A percentile compares a stretch with the other conserved stretches of the same genome.
These are phyloP conservation scores for Luscinia luscinia DNA, from an alignment of 2,797 vertebrate species.

Conservation along the genomic window DNA sequence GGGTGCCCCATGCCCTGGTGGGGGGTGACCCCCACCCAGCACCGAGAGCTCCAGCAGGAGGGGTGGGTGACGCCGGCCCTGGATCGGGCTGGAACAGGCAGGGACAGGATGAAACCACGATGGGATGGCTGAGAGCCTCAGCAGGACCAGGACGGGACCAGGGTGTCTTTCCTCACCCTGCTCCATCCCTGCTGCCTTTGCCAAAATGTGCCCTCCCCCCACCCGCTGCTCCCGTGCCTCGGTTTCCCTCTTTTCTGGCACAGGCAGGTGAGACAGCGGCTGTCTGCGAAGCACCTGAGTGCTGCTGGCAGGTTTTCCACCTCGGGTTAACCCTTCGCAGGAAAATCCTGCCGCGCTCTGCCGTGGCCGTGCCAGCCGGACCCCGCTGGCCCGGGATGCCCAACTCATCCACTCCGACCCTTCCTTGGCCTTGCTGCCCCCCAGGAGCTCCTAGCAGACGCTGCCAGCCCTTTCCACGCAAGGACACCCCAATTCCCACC, in stretches of 20 bases:
- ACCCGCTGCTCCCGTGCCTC: background rate
- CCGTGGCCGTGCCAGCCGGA: background rate
- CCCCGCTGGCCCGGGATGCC: background rate
- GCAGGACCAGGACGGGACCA: background rate
- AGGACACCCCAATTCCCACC: slow-evolving; percentile 10
- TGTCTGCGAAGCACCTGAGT: background rate
- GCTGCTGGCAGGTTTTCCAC: slow-evolving; percentile 6
- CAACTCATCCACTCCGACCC: background rate
- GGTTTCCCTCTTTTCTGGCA: background rate
- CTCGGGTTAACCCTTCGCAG: slow-evolving; percentile 8
- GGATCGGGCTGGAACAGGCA: background rate
- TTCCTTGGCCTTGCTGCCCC: background rate
- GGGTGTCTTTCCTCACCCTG: background rate
- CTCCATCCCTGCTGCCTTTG: background rate
- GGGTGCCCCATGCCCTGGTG: background rate
- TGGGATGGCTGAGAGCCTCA: background rate
- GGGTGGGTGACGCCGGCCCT: background rate
- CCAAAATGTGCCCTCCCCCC: background rate
- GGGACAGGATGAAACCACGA: fast-evolving
- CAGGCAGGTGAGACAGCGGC: slow-evolving; percentile 12
- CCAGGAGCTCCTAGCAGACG: slow-evolving; percentile 24
- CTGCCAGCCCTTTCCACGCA: background rate
- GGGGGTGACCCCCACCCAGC: background rate
- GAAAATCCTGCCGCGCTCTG: background rate
- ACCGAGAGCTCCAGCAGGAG: background rate